Evolutionary conservation across 2,797 vertebrate genomes (phyloP).

Genomic region (Meda fulgida): DNA sequence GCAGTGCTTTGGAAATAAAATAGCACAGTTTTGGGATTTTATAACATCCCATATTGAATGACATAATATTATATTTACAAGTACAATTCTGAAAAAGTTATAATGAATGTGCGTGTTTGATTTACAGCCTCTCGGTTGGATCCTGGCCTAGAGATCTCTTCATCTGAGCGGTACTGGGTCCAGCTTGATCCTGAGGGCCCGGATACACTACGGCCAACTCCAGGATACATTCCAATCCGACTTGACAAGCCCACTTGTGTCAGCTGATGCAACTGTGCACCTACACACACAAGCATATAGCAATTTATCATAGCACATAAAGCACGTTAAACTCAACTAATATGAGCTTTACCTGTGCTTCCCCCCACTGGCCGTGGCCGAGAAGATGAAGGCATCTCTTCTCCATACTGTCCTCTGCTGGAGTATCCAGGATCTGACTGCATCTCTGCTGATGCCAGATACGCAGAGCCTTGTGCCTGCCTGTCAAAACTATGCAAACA

Average conservation of each 20-base stretch:
- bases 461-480: slow-evolving; percentile 81
- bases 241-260: slow-evolving; percentile 95
- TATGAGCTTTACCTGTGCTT: slow-evolving; percentile 84
- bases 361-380: slow-evolving; percentile 92
- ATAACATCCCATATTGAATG: neutral
- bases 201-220: slow-evolving; percentile 87
- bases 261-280: slow-evolving; percentile 94
- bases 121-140: slow-evolving; percentile 88
- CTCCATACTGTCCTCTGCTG: slow-evolving; percentile 82
- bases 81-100: neutral
- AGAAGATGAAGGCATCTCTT: slow-evolving; percentile 87
- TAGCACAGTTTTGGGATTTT: neutral
- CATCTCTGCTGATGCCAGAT: slow-evolving; percentile 81
- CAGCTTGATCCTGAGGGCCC: slow-evolving; percentile 88
- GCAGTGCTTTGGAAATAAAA: neutral
- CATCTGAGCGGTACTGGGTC: slow-evolving; percentile 86
- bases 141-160: slow-evolving; percentile 82
- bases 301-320: neutral
- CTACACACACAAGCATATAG: slow-evolving; percentile 67
- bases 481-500: slow-evolving; percentile 67
- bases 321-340: neutral
- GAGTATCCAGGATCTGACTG: slow-evolving; percentile 82
- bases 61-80: neutral
- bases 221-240: slow-evolving; percentile 87
- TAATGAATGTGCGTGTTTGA: slow-evolving; percentile 55